Conservation (phyloP, 2,888 invertebrate species). For the Cheilosia vernalis region DNA sequence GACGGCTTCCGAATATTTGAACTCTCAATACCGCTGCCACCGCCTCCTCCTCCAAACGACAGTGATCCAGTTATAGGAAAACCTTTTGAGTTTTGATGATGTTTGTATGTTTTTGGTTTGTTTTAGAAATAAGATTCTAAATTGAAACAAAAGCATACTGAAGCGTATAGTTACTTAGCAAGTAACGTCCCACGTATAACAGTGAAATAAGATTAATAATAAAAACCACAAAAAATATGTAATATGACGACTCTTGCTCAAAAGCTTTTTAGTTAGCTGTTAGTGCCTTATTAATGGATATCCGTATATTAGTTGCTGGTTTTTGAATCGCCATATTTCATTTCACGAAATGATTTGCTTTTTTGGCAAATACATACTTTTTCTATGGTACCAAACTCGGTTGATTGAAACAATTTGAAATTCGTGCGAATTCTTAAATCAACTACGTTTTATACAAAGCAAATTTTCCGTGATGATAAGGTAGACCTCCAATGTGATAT, state of each 20-base stretch:
- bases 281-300: too few species aligned
- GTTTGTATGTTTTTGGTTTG: slow-evolving; percentile 37
- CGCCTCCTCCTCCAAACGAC: slow-evolving; percentile 62
- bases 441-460: too few species aligned
- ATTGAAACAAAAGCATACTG: slow-evolving; percentile 58
- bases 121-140: slow-evolving; percentile 60
- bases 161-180: slow-evolving; percentile 48
- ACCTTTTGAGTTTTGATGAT: slow-evolving; percentile 63
- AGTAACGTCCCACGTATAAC: slow-evolving; percentile 35
- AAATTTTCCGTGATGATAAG: too few species aligned
- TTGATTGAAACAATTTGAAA: too few species aligned
- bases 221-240: background rate
- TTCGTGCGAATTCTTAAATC: too few species aligned
- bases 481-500: too few species aligned
- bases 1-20: slow-evolving; percentile 31
- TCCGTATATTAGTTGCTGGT: too few species aligned
- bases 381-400: too few species aligned
- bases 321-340: too few species aligned
- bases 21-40: background rate
- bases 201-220: slow-evolving; percentile 4
- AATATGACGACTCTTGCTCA: too few species aligned
- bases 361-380: too few species aligned
- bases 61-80: slow-evolving; percentile 76
- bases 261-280: background rate
- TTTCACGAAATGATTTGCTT: too few species aligned